phyloP scores from a whole-genome alignment of 2,113 vertebrate species.

The Pseudopodoces humilis region DNA sequence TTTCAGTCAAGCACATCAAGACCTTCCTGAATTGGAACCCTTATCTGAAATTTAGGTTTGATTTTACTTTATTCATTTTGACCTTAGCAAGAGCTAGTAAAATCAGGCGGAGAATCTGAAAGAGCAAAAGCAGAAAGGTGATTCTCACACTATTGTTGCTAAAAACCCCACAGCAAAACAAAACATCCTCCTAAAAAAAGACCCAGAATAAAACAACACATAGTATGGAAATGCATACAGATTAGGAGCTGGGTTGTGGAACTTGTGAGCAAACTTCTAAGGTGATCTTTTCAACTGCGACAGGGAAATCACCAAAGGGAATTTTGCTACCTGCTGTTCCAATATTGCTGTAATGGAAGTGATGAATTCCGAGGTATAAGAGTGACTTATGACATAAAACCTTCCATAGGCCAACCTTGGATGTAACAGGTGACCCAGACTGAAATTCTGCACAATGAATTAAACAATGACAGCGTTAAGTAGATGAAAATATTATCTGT shows the following conservation, averaged over 20 bases:
- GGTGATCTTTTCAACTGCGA: neutral
- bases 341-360: neutral
- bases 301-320: neutral
- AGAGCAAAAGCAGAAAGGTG: neutral
- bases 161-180: neutral
- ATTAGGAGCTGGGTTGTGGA: neutral
- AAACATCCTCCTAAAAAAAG: fast-evolving
- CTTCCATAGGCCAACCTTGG: neutral
- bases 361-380: neutral
- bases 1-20: neutral
- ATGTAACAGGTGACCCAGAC: neutral
- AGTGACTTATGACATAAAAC: neutral
- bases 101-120: neutral
- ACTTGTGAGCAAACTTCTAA: neutral
- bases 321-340: neutral
- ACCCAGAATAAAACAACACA: neutral
- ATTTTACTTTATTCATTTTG: neutral
- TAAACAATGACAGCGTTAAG: neutral
- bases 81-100: neutral
- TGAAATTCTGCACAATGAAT: neutral
- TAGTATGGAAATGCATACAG: neutral
- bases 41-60: neutral
- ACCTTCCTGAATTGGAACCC: neutral
- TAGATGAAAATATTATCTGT: neutral
- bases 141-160: neutral